These are phyloP conservation scores for Sprattus sprattus DNA, from an alignment of 2,113 vertebrate species.

Conservation along the genomic window DNA sequence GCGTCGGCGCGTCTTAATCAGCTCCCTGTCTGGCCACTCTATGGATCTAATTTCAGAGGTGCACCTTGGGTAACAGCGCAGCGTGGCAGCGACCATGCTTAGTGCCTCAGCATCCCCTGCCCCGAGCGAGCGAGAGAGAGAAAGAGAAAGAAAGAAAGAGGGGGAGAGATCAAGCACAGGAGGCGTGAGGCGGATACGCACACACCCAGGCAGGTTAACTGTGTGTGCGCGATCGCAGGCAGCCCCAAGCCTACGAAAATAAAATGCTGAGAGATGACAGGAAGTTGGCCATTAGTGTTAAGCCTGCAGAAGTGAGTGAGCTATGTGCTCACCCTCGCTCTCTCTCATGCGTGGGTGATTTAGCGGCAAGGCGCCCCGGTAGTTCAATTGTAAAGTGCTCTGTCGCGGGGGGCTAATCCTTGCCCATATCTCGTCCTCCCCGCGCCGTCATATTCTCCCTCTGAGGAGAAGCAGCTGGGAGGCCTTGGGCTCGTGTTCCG, in stretches of 20 bases:
- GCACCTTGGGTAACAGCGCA: slow-evolving; percentile 70
- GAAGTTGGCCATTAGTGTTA: slow-evolving; percentile 4
- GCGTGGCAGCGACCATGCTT: neutral
- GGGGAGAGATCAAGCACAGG: neutral
- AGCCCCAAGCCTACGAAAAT: neutral
- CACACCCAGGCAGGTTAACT: neutral
- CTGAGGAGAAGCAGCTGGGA: neutral
- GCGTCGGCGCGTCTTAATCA: slow-evolving; percentile 78
- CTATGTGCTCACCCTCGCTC: slow-evolving; percentile 35
- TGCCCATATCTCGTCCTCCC: neutral
- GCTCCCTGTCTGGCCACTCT: slow-evolving; percentile 73
- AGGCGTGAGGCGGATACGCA: neutral
- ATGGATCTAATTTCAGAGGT: slow-evolving; percentile 75
- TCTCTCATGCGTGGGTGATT: neutral
- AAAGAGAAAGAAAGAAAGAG: neutral
- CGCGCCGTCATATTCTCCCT: neutral
- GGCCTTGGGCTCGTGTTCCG: neutral
- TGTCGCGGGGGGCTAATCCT: neutral
- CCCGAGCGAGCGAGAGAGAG: neutral
- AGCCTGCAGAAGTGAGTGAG: neutral
- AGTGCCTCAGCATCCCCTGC: neutral
- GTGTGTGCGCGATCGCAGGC: neutral
- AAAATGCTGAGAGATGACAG: neutral
- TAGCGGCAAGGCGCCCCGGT: neutral
- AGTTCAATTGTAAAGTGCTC: slow-evolving; percentile 7